phyloP scores from a whole-genome alignment of 2,113 vertebrate genomes.

The Dasyprocta punctata region DNA sequence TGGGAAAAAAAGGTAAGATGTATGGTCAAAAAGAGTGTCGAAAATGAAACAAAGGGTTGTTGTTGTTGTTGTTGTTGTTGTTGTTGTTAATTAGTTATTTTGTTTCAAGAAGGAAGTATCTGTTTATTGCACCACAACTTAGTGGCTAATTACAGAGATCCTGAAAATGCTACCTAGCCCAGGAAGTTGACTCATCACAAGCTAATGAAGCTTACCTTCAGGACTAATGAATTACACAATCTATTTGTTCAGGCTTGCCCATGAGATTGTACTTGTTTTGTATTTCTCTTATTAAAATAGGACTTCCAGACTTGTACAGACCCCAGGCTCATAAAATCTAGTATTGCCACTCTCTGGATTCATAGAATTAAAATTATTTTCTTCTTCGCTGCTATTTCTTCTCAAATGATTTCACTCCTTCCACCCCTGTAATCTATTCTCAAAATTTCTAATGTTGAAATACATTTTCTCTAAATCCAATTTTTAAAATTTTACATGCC shows the following conservation, averaged over 20 bases:
- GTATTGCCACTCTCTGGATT: not conserved
- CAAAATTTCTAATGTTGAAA: not conserved
- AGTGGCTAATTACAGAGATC: not conserved
- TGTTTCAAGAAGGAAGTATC: not conserved
- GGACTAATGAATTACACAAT: not conserved
- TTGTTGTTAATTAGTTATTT: not conserved
- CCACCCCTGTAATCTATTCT: not conserved
- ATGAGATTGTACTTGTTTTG: not conserved
- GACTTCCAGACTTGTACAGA: not conserved
- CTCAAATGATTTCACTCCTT: not conserved
- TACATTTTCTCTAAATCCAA: not conserved
- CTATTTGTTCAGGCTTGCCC: not conserved
- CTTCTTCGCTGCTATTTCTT: not conserved
- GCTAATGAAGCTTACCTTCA: not conserved
- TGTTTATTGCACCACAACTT: not conserved
- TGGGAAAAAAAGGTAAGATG: not conserved
- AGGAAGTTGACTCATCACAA: not conserved
- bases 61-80: too few relatives aligned
- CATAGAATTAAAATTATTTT: not conserved
- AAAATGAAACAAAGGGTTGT: not conserved
- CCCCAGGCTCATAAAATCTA: not conserved
- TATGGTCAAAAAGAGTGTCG: not conserved
- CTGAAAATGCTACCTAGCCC: not conserved
- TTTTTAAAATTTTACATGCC: slow-evolving; percentile 24
- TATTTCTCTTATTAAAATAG: not conserved